A percentile compares a stretch with the other conserved stretches of the same genome.
phyloP scores from a whole-genome alignment of 2,113 vertebrate genomes.

The Blennius ocellaris region DNA sequence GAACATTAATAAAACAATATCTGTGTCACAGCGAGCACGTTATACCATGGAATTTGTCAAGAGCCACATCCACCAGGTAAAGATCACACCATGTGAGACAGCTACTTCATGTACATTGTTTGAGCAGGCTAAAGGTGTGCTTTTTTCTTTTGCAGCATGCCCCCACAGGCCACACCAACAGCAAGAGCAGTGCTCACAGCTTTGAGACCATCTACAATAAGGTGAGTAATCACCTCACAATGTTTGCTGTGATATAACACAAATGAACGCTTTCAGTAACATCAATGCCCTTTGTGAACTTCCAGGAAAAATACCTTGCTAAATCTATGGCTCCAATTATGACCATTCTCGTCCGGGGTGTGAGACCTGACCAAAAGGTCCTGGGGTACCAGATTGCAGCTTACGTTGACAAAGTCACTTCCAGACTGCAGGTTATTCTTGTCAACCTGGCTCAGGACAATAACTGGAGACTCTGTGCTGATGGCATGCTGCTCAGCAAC shows the following conservation, averaged over 20 bases:
- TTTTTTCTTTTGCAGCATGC: conserved; percentile 59
- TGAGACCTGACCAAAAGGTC: conserved; percentile 72
- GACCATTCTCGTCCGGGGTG: conserved; percentile 76
- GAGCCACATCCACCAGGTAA: conserved; percentile 76
- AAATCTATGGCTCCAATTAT: conserved; percentile 71
- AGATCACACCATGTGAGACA: not conserved
- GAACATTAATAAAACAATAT: not conserved
- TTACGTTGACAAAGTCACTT: conserved; percentile 73
- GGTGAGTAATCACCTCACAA: conserved; percentile 27
- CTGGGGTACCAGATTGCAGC: conserved; percentile 85
- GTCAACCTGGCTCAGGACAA: conserved; percentile 79
- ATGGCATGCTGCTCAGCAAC: conserved; percentile 78
- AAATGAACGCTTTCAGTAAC: not conserved
- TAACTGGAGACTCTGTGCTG: conserved; percentile 85
- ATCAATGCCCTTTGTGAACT: conserved; percentile 9
- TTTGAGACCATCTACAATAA: conserved; percentile 75
- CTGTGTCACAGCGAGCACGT: conserved; percentile 47
- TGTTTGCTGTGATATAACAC: too few species aligned
- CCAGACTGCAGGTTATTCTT: conserved; percentile 81
- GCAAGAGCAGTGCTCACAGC: conserved; percentile 73
- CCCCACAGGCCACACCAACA: not conserved
- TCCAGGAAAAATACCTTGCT: conserved; percentile 80
- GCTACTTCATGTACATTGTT: not conserved
- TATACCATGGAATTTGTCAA: conserved; percentile 61
- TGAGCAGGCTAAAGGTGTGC: conserved; percentile 16